Evolutionary conservation across 2,797 vertebrate species (phyloP).

Genomic region (Acanthiza pusilla): DNA sequence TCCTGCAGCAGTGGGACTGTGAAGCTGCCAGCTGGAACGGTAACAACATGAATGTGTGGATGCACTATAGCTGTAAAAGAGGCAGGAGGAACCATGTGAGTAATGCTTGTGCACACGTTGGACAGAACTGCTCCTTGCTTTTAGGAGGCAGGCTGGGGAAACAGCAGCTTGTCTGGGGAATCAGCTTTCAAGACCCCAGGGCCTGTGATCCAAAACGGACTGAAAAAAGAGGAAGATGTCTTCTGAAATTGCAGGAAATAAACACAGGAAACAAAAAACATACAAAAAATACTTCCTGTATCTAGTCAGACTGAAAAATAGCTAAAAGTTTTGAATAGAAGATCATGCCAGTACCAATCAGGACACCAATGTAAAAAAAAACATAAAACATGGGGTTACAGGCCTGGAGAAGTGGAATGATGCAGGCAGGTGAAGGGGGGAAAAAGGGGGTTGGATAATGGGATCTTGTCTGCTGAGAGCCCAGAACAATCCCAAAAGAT

Average conservation of each 20-base stretch:
- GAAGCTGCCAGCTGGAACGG: background rate
- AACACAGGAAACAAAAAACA: background rate
- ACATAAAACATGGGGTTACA: background rate
- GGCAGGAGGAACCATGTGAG: background rate
- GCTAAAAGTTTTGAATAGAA: background rate
- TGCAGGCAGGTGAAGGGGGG: background rate
- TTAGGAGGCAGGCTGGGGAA: background rate
- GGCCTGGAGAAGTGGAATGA: background rate
- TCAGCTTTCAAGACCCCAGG: background rate
- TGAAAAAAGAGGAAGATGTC: background rate
- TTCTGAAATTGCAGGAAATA: background rate
- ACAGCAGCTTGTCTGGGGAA: background rate
- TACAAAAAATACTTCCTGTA: background rate
- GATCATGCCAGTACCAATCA: background rate
- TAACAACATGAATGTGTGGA: background rate
- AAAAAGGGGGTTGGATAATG: background rate
- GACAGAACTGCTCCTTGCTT: background rate
- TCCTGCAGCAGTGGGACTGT: background rate
- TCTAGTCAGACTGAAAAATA: background rate
- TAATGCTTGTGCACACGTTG: background rate
- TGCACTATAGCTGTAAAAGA: background rate
- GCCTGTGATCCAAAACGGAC: background rate
- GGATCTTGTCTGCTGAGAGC: background rate
- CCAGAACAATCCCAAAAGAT: background rate
- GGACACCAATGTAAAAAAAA: background rate